Conservation (phyloP, 2,797 vertebrate species). For the Pitangus sulphuratus region DNA sequence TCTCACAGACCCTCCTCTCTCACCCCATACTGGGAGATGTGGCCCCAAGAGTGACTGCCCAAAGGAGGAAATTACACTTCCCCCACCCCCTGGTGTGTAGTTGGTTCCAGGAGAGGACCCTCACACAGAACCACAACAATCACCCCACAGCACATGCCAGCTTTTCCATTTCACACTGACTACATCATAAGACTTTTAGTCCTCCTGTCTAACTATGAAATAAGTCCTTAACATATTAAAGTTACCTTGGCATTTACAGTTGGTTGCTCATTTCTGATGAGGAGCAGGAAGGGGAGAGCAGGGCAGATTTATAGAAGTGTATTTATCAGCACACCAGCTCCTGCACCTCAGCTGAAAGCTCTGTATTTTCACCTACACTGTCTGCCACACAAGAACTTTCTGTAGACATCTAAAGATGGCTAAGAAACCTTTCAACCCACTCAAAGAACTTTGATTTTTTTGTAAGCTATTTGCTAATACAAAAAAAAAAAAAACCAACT, state of each 20-base stretch:
- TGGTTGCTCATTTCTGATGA: not conserved
- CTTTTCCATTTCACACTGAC: not conserved
- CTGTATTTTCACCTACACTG: not conserved
- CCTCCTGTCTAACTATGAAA: rapidly evolving
- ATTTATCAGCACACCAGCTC: not conserved
- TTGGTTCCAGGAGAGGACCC: not conserved
- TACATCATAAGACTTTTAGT: rapidly evolving
- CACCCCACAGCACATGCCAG: not conserved
- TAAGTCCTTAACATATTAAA: not conserved
- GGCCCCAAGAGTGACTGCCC: not conserved
- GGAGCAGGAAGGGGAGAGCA: not conserved
- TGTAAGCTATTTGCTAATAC: not conserved
- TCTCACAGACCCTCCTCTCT: not conserved
- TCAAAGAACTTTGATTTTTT: not conserved
- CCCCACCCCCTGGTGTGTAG: rapidly evolving
- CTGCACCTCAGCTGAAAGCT: not conserved
- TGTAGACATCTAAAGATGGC: not conserved
- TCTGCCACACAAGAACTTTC: not conserved
- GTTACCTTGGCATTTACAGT: not conserved
- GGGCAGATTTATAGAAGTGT: not conserved
- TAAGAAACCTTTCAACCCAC: not conserved
- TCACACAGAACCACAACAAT: not conserved
- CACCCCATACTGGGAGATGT: rapidly evolving
- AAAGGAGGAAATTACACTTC: not conserved
- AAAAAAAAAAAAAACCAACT: rapidly evolving